Conservation (phyloP, 1,140 invertebrate genomes). For the Leptestheria dahalacensis region DNA sequence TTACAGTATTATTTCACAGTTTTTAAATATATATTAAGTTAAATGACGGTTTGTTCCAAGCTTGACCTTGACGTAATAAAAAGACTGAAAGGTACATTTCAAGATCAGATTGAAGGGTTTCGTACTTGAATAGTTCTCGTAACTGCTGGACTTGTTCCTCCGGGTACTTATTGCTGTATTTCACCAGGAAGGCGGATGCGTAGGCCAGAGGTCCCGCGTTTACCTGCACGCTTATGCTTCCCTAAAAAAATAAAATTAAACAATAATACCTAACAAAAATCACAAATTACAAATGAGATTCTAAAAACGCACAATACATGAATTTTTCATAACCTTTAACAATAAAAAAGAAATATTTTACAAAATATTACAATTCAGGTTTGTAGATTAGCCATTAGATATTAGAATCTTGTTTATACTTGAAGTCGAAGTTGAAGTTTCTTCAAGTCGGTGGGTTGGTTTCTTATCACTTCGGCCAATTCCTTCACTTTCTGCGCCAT, state of each 20-base stretch:
- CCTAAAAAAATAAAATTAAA: constrained; percentile 26
- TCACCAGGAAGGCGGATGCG: constrained; percentile 73
- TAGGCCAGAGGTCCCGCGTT: constrained; percentile 90
- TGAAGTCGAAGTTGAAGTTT: constrained; percentile 77
- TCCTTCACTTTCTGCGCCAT: constrained; percentile 72
- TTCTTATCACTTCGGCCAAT: constrained; percentile 65
- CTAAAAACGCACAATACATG: too few species aligned
- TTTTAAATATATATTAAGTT: too few species aligned
- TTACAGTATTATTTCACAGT: too few species aligned
- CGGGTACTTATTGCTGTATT: constrained; percentile 46
- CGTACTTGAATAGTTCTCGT: constrained; percentile 70
- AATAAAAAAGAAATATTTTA: too few species aligned
- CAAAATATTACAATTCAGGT: too few species aligned
- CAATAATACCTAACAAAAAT: too few species aligned
- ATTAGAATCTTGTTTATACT: constrained; percentile 40
- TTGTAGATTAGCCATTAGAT: too few species aligned
- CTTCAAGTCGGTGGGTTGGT: constrained; percentile 64
- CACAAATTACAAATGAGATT: too few species aligned
- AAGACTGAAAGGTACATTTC: constrained; percentile 24
- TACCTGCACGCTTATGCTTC: constrained; percentile 72
- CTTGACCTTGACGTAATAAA: constrained; percentile 10
- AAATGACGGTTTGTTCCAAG: too few species aligned
- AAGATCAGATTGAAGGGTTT: background rate
- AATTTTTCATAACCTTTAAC: too few species aligned
- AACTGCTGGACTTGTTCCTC: constrained; percentile 67